Base-by-base conservation (phyloP, 2,113 vertebrate species). In the Cercopithecus mona region DNA sequence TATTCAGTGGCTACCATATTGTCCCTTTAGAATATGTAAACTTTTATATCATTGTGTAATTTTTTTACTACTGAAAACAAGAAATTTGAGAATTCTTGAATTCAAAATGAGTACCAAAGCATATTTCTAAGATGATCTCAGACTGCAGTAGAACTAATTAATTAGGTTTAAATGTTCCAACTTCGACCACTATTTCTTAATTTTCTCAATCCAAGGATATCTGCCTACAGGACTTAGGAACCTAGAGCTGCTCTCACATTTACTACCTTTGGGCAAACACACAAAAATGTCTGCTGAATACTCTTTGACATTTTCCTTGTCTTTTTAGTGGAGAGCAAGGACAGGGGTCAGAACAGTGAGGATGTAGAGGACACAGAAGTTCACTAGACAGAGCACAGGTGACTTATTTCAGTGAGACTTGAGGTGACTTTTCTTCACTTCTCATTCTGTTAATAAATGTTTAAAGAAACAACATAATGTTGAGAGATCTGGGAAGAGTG, bases 61-160 rank as follows among this genome's bases (percentile, higher is more conserved):
- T 66, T 84, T 88, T 84, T 88, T 76, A 32, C 76, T 61, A 66
- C 25, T 81, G 12, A 80, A 97, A 92, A 48, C 23, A 97, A 45
- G 43, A 92, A 66, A 59, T 35, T 59, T 17, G 48, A 91, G 20
- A 90, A 68, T 50, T 80, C 55, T 87, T 64, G n/a, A 95, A 92
- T 64, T 95, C 68, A 81, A 86, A 84, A 85, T 76, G 59, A 80
- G 9, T 57, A 30, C 27, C 22, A 80, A 66, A 43, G 55, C 27
- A 32, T 38, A 61, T 57, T 64, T 87, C 45, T 50, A 59, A 52
- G 52, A 40, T 88, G 38, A 88, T 88, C 35, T 57, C 59, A 66
- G 43, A 93, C 9, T 48, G 10, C 13, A 45, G 59, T 35, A 14
- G 38, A 85, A 85, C 32, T 83, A 81, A 59, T 83, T n/a, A 83